Base-by-base conservation (phyloP, 2,113 vertebrate genomes). In the Thomomys bottae region DNA sequence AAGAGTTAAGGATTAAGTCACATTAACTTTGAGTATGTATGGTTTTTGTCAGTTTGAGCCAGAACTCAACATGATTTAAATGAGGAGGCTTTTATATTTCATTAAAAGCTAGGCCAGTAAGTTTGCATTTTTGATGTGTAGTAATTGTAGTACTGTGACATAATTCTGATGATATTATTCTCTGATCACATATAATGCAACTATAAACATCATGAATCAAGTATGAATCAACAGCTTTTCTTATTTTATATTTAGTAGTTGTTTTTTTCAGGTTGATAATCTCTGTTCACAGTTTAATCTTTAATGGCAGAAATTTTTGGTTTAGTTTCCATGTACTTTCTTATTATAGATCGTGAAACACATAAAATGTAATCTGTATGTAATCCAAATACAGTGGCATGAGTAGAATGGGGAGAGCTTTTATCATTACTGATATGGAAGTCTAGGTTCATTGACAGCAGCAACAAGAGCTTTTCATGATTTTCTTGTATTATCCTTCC, bases 151-250 rank as follows among this genome's bases (percentile, higher is more conserved):
- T 84, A 96, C 87, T 94, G 93, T 97, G 97, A 97, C 96, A 98
- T 91, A 97, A 92, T 97, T 97, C 96, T 97, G 96, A 96, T 97
- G 94, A 96, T 97, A 97, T 97, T 97, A 88, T 94, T 97, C 97
- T 97, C 80, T 96, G 97, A 97, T 98, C 96, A 97, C 98, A 97
- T 96, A 96, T 97, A 97, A 97, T 96, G 92, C 87, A 96, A 91
- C 92, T 93, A 90, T 84, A 97, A 78, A 94, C 68, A 76, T 94
- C 96, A 93, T 94, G 93, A 97, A 96, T 97, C 96, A 97, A 94
- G 95, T 96, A 96, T 95, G 94, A 96, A 95, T 96, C 95, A 97
- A 96, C 95, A 97, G 95, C 94, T 95, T 92, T 93, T 94, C 64
- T 89, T 95, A 95, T 95, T 98, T 97, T 95, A 96, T 84, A 94